Conservation (phyloP, 2,797 vertebrate genomes). For the Hippopotamyrus pictus region DNA sequence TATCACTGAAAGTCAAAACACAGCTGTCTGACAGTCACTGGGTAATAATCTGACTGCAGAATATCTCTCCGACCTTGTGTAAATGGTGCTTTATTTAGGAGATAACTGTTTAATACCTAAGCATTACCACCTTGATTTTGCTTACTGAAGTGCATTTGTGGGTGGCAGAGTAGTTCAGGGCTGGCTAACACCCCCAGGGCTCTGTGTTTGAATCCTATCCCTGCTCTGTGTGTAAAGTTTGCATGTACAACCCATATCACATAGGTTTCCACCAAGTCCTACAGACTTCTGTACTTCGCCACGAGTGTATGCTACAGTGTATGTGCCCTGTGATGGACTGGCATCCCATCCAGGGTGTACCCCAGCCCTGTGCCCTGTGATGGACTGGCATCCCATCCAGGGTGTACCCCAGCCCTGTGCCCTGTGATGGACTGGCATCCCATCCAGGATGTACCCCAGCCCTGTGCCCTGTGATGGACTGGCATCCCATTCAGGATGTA, state of each 20-base stretch:
- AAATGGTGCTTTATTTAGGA: neutral
- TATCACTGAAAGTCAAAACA: neutral
- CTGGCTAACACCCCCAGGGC: neutral
- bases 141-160: neutral
- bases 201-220: neutral
- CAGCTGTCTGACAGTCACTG: neutral
- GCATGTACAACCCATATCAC: neutral
- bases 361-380: neutral
- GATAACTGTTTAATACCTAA: neutral
- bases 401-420: too few species aligned
- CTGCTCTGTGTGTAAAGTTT: neutral
- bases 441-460: too few species aligned
- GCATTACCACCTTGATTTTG: neutral
- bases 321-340: neutral
- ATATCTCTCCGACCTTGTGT: neutral
- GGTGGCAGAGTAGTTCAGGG: neutral
- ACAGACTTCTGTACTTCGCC: neutral
- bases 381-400: too few species aligned
- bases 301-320: neutral
- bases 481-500: too few species aligned
- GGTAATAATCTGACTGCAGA: neutral
- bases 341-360: neutral
- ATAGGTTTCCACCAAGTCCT: neutral
- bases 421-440: too few species aligned
- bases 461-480: too few species aligned